phyloP scores from a whole-genome alignment of 2,797 vertebrate species.

The Melanogrammus aeglefinus region DNA sequence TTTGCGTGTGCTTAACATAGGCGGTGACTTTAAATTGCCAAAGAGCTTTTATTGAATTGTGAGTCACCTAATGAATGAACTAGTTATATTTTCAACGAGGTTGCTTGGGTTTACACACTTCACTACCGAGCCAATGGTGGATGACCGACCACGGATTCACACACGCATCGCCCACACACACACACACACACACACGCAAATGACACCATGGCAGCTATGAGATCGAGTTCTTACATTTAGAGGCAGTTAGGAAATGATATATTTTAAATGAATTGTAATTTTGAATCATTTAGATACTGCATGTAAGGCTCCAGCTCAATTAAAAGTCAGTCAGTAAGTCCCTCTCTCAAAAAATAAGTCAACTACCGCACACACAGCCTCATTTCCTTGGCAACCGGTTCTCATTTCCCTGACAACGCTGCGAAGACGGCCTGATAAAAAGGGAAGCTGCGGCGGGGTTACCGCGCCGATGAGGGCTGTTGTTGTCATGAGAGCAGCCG shows the following conservation, averaged over 20 bases:
- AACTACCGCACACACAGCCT: constrained; percentile 61
- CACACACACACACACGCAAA: not conserved
- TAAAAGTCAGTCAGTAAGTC: not conserved
- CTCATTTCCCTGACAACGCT: constrained; percentile 75
- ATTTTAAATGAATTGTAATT: not conserved
- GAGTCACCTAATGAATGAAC: not conserved
- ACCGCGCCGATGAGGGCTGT: constrained; percentile 42
- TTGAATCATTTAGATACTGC: not conserved
- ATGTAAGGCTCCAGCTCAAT: not conserved
- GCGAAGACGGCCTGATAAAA: constrained; percentile 56
- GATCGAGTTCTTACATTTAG: not conserved
- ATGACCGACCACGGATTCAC: not conserved
- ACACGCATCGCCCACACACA: too few species aligned
- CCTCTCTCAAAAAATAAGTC: constrained; percentile 43
- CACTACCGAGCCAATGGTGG: not conserved
- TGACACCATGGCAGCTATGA: not conserved
- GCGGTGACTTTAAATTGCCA: not conserved
- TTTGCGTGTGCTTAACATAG: not conserved
- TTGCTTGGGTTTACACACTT: not conserved
- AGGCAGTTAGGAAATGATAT: not conserved
- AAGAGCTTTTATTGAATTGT: not conserved
- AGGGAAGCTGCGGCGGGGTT: constrained; percentile 50
- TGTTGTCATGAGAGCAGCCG: constrained; percentile 38
- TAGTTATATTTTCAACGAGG: not conserved
- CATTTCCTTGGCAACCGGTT: constrained; percentile 76